Evolutionary conservation across 2,797 vertebrate genomes (phyloP).

Genomic region (Halcyon smyrnensis): DNA sequence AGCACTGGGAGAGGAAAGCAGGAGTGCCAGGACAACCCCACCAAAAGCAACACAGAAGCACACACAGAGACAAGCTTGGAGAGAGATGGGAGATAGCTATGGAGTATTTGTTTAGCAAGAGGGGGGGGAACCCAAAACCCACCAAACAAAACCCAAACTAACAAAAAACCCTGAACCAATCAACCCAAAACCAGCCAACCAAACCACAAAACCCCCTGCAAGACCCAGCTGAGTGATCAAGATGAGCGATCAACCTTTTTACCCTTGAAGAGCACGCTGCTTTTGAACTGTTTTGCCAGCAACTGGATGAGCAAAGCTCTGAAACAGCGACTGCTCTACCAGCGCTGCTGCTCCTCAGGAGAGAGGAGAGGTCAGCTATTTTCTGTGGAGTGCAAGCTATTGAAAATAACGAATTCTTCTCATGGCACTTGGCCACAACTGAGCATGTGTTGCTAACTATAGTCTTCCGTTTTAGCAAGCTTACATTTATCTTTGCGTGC

Average conservation of each 20-base stretch:
- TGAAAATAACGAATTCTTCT: conserved; percentile 31
- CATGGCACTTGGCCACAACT: not conserved
- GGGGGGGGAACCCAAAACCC: no score
- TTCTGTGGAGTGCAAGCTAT: conserved; percentile 8
- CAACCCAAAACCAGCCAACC: no score
- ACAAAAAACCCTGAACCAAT: no score
- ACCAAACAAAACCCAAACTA: not conserved
- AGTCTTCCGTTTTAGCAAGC: not conserved
- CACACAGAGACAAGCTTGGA: not conserved
- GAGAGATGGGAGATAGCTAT: not conserved
- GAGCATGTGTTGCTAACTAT: conserved; percentile 5
- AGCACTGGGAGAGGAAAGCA: not conserved
- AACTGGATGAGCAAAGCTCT: not conserved
- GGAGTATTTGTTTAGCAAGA: not conserved
- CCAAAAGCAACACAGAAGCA: not conserved
- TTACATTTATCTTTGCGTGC: not conserved
- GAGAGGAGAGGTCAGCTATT: not conserved
- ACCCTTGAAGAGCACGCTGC: not conserved
- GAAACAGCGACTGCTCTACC: not conserved
- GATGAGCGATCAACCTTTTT: not conserved
- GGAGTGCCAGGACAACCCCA: accelerated
- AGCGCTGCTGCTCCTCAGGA: not conserved
- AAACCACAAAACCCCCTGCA: not conserved
- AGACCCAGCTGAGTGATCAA: not conserved
- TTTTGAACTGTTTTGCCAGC: not conserved